A percentile compares a stretch with the other conserved stretches of the same genome.
Conservation (phyloP, 2,888 invertebrate genomes). For the Ormia ochracea region DNA sequence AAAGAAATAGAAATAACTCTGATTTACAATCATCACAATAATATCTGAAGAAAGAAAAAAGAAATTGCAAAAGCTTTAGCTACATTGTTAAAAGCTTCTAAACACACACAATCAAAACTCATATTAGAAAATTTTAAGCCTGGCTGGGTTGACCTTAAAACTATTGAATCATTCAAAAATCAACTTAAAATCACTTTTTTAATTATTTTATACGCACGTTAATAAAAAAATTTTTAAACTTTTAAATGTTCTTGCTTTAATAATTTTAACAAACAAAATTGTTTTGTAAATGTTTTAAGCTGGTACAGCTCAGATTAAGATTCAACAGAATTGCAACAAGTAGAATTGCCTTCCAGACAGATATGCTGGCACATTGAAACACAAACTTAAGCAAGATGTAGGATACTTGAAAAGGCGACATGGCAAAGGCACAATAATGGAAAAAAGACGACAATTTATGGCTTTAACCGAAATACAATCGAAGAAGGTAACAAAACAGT, state of each 20-base stretch:
- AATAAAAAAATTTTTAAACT: no score
- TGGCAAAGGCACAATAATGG: no score
- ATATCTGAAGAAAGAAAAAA: slow-evolving; percentile 32
- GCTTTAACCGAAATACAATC: slow-evolving; percentile 41
- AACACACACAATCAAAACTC: slow-evolving; percentile 11
- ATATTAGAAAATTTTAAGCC: slow-evolving; percentile 24
- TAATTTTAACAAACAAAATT: no score
- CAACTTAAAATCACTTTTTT: background rate
- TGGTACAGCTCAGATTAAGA: slow-evolving; percentile 10
- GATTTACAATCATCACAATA: slow-evolving; percentile 64
- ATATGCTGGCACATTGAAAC: slow-evolving; percentile 33
- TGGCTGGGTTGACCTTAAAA: background rate
- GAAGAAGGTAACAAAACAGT: background rate
- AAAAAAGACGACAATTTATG: slow-evolving; percentile 58
- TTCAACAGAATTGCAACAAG: slow-evolving; percentile 25
- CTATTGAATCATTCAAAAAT: background rate
- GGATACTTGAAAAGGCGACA: background rate
- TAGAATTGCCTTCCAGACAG: slow-evolving; percentile 30
- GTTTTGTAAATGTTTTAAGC: no score
- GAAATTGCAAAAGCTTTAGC: slow-evolving; percentile 23
- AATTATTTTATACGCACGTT: no score
- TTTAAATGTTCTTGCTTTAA: no score
- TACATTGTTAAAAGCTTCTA: slow-evolving; percentile 5
- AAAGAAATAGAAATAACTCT: slow-evolving; percentile 53
- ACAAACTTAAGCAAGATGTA: slow-evolving; percentile 43